Conservation (phyloP, 2,888 invertebrate species). For the Leptopterna dolabrata region DNA sequence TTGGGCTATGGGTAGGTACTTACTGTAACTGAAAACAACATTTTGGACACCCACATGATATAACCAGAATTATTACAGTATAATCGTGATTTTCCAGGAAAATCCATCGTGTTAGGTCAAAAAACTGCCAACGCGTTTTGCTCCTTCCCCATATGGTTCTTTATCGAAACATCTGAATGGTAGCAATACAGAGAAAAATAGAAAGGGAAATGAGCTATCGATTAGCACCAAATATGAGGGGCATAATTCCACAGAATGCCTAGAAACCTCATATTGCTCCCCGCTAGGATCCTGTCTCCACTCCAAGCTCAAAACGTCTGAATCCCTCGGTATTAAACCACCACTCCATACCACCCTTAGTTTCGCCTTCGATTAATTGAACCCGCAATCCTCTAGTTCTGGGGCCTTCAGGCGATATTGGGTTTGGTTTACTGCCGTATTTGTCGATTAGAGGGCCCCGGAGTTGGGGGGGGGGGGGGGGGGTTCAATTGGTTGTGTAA, state of each 20-base stretch:
- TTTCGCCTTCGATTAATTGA: slow-evolving; percentile 15
- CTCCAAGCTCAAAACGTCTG: neutral
- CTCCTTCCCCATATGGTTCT: too few species aligned
- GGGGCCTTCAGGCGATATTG: neutral
- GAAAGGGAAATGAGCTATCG: neutral
- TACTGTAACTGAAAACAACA: too few species aligned
- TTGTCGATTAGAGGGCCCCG: neutral
- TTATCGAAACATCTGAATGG: neutral
- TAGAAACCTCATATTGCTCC: neutral
- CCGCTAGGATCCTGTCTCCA: neutral
- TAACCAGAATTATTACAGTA: too few species aligned
- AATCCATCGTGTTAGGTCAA: too few species aligned
- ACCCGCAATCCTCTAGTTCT: neutral
- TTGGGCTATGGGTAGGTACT: too few species aligned
- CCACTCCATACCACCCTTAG: neutral
- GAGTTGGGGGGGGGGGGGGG: neutral
- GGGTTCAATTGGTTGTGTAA: slow-evolving; percentile 12
- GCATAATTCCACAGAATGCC: neutral
- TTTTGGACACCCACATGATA: too few species aligned
- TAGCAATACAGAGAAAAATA: neutral
- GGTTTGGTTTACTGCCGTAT: slow-evolving; percentile 20
- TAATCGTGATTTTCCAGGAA: too few species aligned
- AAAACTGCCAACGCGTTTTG: too few species aligned
- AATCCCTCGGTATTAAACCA: neutral
- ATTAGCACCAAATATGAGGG: neutral